These are phyloP conservation scores for Stenichneumon culpator DNA, from an alignment of 2,888 invertebrate species.

Conservation along the genomic window DNA sequence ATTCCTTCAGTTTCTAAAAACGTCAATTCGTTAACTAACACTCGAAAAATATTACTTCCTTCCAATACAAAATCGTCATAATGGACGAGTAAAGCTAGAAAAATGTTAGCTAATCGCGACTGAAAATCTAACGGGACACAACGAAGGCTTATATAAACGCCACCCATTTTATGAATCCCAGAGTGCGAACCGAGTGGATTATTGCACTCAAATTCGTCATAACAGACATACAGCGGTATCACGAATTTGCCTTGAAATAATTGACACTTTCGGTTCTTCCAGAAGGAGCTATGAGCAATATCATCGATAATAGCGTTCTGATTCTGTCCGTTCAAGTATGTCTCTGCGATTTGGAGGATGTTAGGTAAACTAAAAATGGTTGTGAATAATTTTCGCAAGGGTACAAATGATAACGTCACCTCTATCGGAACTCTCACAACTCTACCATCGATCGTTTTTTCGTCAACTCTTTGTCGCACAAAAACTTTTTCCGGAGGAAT, in stretches of 20 bases:
- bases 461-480: slow-evolving; percentile 43
- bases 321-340: slow-evolving; percentile 18
- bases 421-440: slow-evolving; percentile 14
- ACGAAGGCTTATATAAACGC: slow-evolving; percentile 51
- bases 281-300: slow-evolving; percentile 47
- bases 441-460: slow-evolving; percentile 22
- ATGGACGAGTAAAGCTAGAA: slow-evolving; percentile 48
- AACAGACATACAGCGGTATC: slow-evolving; percentile 59
- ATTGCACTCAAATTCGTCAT: no score
- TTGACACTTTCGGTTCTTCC: slow-evolving; percentile 42
- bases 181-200: slow-evolving; percentile 49
- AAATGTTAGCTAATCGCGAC: slow-evolving; percentile 51
- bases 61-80: slow-evolving; percentile 42
- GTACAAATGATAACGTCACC: slow-evolving; percentile 36
- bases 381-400: slow-evolving; percentile 41
- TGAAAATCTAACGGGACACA: slow-evolving; percentile 54
- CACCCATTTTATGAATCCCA: slow-evolving; percentile 55
- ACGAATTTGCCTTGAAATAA: slow-evolving; percentile 36
- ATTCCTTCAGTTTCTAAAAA: slow-evolving; percentile 58
- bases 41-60: slow-evolving; percentile 41
- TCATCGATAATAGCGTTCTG: slow-evolving; percentile 19
- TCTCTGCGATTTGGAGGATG: not conserved
- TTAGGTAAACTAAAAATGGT: slow-evolving; percentile 37
- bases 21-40: slow-evolving; percentile 60
- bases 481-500: slow-evolving; percentile 36